Evolutionary conservation across 1,140 invertebrate species (phyloP).

Genomic region (Paralvinella palmiformis): DNA sequence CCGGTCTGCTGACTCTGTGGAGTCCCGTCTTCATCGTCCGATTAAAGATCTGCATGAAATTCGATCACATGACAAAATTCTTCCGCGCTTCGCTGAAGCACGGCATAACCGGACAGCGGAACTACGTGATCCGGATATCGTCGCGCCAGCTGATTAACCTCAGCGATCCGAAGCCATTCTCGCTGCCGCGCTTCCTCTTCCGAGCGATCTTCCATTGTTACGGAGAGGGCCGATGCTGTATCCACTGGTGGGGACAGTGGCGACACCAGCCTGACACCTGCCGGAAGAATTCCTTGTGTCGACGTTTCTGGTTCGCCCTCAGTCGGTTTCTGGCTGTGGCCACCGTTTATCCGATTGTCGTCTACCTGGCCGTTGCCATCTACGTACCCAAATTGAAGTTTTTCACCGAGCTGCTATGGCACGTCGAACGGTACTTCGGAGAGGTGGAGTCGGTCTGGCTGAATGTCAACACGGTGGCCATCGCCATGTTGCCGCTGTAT

Average conservation of each 20-base stretch:
- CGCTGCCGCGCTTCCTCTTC: slow-evolving; percentile 17
- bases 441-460: not conserved
- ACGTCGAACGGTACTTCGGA: not conserved
- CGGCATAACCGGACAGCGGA: slow-evolving; percentile 22
- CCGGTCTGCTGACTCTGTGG: slow-evolving; percentile 17
- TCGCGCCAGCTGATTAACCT: slow-evolving; percentile 20
- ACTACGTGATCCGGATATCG: slow-evolving; percentile 21
- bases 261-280: slow-evolving; percentile 14
- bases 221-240: slow-evolving; percentile 21
- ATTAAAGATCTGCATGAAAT: slow-evolving; percentile 14
- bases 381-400: slow-evolving; percentile 14
- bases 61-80: slow-evolving; percentile 18
- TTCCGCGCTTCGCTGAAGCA: slow-evolving; percentile 22
- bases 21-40: slow-evolving; percentile 14
- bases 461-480: slow-evolving; percentile 16
- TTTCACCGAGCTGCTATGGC: slow-evolving; percentile 2
- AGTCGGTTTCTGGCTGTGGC: slow-evolving; percentile 7
- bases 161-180: slow-evolving; percentile 18
- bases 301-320: slow-evolving; percentile 11
- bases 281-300: not conserved
- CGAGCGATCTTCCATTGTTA: slow-evolving; percentile 20
- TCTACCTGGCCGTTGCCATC: slow-evolving; percentile 15
- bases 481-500: slow-evolving; percentile 2
- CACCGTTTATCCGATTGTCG: slow-evolving; percentile 14
- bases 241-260: slow-evolving; percentile 23